These are phyloP conservation scores for Probaryconus sp. DNA, from an alignment of 1,140 invertebrate genomes.

Conservation along the genomic window DNA sequence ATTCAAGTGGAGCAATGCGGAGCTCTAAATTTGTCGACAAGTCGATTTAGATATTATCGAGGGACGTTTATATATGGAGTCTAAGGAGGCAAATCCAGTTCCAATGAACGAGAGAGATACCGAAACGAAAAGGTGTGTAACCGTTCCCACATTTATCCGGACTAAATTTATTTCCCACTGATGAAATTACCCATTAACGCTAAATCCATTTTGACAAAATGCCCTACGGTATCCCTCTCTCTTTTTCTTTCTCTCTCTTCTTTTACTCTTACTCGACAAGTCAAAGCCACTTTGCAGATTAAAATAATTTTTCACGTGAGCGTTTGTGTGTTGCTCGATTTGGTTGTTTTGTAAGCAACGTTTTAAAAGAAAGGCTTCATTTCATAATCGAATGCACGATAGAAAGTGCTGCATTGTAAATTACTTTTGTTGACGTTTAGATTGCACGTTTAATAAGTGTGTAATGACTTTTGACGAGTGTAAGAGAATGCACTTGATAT, in stretches of 20 bases:
- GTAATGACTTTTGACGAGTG: slow-evolving; percentile 22
- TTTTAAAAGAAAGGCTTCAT: slow-evolving; percentile 10
- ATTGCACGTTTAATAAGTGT: slow-evolving; percentile 4
- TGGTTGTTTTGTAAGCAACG: slow-evolving; percentile 13
- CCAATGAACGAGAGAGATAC: too few relatives aligned
- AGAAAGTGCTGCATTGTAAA: slow-evolving; percentile 23
- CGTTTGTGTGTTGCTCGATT: too few relatives aligned
- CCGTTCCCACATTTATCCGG: slow-evolving; percentile 43
- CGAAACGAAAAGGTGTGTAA: slow-evolving; percentile 34
- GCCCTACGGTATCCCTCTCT: neutral
- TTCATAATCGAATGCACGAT: slow-evolving; percentile 9
- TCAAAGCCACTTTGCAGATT: slow-evolving; percentile 4
- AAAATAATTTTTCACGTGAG: slow-evolving; percentile 13
- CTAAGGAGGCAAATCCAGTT: slow-evolving; percentile 42
- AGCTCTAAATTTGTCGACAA: slow-evolving; percentile 51
- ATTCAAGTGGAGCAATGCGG: slow-evolving; percentile 25
- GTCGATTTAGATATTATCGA: slow-evolving; percentile 54
- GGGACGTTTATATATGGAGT: slow-evolving; percentile 25
- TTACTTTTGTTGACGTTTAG: slow-evolving; percentile 15
- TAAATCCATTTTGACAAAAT: slow-evolving; percentile 28
- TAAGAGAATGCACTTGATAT: neutral
- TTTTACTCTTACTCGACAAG: too few relatives aligned
- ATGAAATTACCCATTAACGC: slow-evolving; percentile 44
- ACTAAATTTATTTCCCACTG: slow-evolving; percentile 36
- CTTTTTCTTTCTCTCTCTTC: too few relatives aligned